Evolutionary conservation across 1,140 invertebrate genomes (phyloP).

Genomic region (Aphelenchoides besseyi): DNA sequence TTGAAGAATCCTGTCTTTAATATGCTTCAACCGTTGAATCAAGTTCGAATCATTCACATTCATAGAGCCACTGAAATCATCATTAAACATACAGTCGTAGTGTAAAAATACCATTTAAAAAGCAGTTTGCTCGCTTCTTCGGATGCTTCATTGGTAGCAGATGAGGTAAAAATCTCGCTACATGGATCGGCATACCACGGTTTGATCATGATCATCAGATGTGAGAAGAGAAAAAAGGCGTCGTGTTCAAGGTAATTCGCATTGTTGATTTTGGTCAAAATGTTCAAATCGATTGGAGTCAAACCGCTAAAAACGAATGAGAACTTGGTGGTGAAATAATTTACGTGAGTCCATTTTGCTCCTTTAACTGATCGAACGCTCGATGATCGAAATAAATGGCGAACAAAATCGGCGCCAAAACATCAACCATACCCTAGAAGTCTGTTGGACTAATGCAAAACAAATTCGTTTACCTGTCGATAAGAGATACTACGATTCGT

Average conservation of each 20-base stretch:
- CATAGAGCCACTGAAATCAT: not conserved
- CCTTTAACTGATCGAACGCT: slow-evolving; percentile 66
- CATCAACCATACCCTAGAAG: slow-evolving; percentile 77
- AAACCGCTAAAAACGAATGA: slow-evolving; percentile 45
- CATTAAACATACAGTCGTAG: not conserved
- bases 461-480: slow-evolving; percentile 67
- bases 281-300: slow-evolving; percentile 65
- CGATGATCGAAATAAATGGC: slow-evolving; percentile 74
- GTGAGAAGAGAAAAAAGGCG: slow-evolving; percentile 72
- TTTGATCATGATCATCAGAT: slow-evolving; percentile 73
- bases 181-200: slow-evolving; percentile 70
- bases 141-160: not conserved
- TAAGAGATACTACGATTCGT: slow-evolving; percentile 73
- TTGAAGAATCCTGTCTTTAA: slow-evolving; percentile 71
- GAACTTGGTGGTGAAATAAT: slow-evolving; percentile 1
- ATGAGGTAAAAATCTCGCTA: not conserved
- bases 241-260: slow-evolving; percentile 72
- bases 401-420: slow-evolving; percentile 74
- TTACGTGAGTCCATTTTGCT: slow-evolving; percentile 32
- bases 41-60: slow-evolving; percentile 66
- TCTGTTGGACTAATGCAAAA: slow-evolving; percentile 13
- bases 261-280: slow-evolving; percentile 69
- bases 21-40: slow-evolving; percentile 71
- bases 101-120: not conserved
- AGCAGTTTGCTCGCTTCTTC: not conserved